Conservation (phyloP, 92 coral and sea anemone species). For the Siderastrea radians region DNA sequence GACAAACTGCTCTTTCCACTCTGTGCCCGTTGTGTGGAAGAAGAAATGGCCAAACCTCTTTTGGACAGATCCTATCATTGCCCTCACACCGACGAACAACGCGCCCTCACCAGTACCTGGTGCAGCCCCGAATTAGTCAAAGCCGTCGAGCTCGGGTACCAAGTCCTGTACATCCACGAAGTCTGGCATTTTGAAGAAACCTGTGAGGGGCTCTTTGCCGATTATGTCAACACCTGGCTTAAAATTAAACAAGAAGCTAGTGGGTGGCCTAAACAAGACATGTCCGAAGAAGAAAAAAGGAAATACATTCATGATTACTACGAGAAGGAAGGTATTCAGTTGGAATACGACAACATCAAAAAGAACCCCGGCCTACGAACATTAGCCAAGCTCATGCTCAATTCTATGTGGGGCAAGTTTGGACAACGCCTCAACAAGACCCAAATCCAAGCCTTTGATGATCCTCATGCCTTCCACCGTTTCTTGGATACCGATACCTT, state of each 20-base stretch:
- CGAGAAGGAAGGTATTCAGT: no score
- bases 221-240: neutral
- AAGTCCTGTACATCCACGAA: neutral
- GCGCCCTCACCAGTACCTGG: slow-evolving; percentile 5
- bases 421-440: neutral
- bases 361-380: no score
- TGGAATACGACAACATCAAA: neutral
- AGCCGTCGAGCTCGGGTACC: neutral
- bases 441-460: no score
- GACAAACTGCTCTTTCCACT: slow-evolving; percentile 6
- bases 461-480: no score
- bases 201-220: neutral
- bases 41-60: neutral
- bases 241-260: neutral
- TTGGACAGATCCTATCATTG: neutral
- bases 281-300: neutral
- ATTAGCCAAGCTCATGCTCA: neutral
- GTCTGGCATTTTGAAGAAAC: neutral
- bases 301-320: neutral
- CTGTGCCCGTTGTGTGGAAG: neutral
- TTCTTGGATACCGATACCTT: no score
- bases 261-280: neutral
- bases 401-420: neutral
- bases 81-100: neutral
- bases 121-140: slow-evolving; percentile 5